Base-by-base conservation (phyloP, 1,140 invertebrate species). In the Drosophila auraria region DNA sequence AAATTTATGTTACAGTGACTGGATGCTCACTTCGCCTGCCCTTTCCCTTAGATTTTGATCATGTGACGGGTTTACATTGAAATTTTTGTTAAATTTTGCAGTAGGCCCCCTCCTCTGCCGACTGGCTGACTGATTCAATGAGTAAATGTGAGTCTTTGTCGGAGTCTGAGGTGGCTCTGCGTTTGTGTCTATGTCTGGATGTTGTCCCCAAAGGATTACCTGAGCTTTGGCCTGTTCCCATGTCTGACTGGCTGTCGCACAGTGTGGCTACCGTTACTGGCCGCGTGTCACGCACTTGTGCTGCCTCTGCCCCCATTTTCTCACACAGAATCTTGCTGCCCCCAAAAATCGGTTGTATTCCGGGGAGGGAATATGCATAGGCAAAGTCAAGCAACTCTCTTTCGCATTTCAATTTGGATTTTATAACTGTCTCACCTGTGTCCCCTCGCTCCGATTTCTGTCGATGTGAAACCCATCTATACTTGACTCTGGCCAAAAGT, bases 151-250 rank as follows among this genome's bases (percentile, higher is more conserved):
- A 40, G 60, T 40, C 36, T n/a, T 25, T 38, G 33, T n/a, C 33
- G 51, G 47, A 36, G 30, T 44, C 36, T 58, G 17, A 20, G 14
- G 44, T 8, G 17, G n/a, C 20, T 23, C 23, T 53, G 54, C 25
- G 56, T 50, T 23, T 47, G 54, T 45, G 62, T 61, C 27, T 23
- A 53, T 45, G 51, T 78, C 59, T 60, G 74, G 62, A 65, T 83
- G 83, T 80, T 45, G 78, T 81, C 57, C 83, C 86, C 71, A 75
- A 59, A 74, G 87, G 86, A 90, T 90, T 90, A 90, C 86, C 79
- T 74, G 71, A 61, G 83, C 86, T 90, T 90, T 78, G 83, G 82
- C 69, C 81, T 84, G 86, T 90, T 80, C 51, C 82, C 75, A 63
- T 66, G 82, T 53, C 68, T 59, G 66, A 27, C 44, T 42, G 62